Percentiles rank a stretch among this genome's conserved stretches.
Conservation (phyloP, 2,797 vertebrate genomes). For the Aldrovandia affinis region DNA sequence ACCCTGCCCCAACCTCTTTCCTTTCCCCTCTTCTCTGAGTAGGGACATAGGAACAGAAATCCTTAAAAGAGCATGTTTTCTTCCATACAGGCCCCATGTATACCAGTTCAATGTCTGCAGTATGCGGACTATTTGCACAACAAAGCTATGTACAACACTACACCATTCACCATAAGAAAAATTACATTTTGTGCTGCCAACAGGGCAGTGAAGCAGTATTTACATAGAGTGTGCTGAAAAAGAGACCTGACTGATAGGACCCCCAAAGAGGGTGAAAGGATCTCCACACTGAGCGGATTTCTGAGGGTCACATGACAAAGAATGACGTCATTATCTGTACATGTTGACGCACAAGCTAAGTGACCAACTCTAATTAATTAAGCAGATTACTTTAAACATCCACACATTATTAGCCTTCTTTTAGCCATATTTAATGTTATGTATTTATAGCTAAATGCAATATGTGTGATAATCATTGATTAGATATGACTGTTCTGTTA, state of each 20-base stretch:
- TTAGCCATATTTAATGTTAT: background rate
- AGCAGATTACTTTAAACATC: background rate
- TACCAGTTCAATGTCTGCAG: background rate
- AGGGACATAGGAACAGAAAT: background rate
- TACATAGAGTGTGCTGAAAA: background rate
- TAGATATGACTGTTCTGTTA: background rate
- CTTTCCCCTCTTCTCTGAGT: background rate
- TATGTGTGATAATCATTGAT: background rate
- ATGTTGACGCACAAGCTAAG: background rate
- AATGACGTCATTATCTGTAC: background rate
- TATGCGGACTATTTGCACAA: background rate
- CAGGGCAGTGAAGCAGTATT: background rate
- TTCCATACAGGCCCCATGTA: background rate
- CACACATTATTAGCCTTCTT: background rate
- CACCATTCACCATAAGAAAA: background rate
- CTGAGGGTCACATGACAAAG: background rate
- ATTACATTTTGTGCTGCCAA: background rate
- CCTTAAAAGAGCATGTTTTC: background rate
- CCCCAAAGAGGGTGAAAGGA: background rate
- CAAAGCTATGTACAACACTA: background rate
- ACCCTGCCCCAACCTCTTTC: background rate
- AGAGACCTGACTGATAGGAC: background rate
- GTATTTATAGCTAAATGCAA: background rate
- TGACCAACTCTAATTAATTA: background rate
- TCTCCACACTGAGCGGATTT: background rate